Conservation (phyloP, 2,888 invertebrate genomes). For the Sacculina carcini region DNA sequence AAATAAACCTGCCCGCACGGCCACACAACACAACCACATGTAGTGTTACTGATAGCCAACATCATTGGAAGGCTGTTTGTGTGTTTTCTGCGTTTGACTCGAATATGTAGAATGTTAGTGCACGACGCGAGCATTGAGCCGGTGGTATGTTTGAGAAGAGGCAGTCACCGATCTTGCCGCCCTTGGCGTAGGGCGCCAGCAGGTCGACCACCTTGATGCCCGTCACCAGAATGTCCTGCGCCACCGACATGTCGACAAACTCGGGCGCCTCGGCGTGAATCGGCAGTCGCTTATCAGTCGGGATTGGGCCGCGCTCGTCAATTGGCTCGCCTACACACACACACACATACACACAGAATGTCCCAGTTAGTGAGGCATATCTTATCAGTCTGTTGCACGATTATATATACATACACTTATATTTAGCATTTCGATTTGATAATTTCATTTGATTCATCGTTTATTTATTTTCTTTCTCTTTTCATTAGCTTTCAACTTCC, state of each 20-base stretch:
- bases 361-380: not conserved
- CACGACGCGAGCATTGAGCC: not conserved
- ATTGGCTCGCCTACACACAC: slow-evolving; percentile 16
- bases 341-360: not conserved
- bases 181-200: slow-evolving; percentile 17
- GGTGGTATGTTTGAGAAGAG: not conserved
- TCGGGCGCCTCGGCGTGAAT: slow-evolving; percentile 17
- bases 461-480: too few relatives aligned
- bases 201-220: slow-evolving; percentile 19
- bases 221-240: slow-evolving; percentile 16
- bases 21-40: too few relatives aligned
- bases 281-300: slow-evolving; percentile 12
- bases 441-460: too few relatives aligned
- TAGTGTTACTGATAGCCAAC: too few relatives aligned
- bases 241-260: slow-evolving; percentile 15
- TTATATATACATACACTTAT: not conserved
- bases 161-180: slow-evolving; percentile 17
- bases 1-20: slow-evolving; percentile 17
- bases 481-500: too few relatives aligned
- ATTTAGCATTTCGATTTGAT: too few relatives aligned
- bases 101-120: not conserved
- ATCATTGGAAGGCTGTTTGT: too few relatives aligned
- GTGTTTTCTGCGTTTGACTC: not conserved
- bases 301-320: slow-evolving; percentile 17
- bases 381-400: not conserved